Conservation (phyloP, 2,888 invertebrate species). For the Epinotia bilunana region DNA sequence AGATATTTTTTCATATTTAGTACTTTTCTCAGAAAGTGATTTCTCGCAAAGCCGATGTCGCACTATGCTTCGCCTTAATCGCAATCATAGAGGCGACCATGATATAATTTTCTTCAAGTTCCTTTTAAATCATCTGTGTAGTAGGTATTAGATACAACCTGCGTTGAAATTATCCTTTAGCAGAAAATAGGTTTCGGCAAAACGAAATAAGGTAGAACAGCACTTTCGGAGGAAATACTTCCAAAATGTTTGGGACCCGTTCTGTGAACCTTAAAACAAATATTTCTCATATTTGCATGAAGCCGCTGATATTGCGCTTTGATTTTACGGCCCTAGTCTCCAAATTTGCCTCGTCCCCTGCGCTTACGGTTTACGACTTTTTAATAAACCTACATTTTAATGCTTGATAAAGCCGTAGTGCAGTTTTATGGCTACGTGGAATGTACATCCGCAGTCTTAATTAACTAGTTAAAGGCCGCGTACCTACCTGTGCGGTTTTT, state of each 20-base stretch:
- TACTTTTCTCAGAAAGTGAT: too few relatives aligned
- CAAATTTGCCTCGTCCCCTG: slow-evolving; percentile 55
- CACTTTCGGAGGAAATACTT: not conserved
- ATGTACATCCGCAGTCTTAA: slow-evolving; percentile 64
- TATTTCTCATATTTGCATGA: slow-evolving; percentile 10
- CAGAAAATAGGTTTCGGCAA: too few relatives aligned
- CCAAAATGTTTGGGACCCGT: not conserved
- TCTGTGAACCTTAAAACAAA: not conserved
- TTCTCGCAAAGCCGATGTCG: too few relatives aligned
- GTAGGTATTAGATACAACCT: too few relatives aligned
- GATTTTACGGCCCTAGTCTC: slow-evolving; percentile 31
- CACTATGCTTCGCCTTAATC: too few relatives aligned
- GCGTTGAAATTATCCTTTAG: too few relatives aligned
- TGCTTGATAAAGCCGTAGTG: slow-evolving; percentile 61
- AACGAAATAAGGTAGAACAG: not conserved
- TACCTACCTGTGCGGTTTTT: slow-evolving; percentile 13
- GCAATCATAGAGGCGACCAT: too few relatives aligned
- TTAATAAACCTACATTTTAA: slow-evolving; percentile 73
- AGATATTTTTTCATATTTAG: too few relatives aligned
- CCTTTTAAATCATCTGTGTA: too few relatives aligned
- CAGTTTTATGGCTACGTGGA: slow-evolving; percentile 70
- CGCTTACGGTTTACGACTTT: slow-evolving; percentile 68
- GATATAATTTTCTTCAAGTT: too few relatives aligned
- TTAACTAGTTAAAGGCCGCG: slow-evolving; percentile 45
- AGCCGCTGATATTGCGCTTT: slow-evolving; percentile 16